These are phyloP conservation scores for Chelonus formosanus DNA, from an alignment of 2,888 invertebrate species.

Conservation along the genomic window DNA sequence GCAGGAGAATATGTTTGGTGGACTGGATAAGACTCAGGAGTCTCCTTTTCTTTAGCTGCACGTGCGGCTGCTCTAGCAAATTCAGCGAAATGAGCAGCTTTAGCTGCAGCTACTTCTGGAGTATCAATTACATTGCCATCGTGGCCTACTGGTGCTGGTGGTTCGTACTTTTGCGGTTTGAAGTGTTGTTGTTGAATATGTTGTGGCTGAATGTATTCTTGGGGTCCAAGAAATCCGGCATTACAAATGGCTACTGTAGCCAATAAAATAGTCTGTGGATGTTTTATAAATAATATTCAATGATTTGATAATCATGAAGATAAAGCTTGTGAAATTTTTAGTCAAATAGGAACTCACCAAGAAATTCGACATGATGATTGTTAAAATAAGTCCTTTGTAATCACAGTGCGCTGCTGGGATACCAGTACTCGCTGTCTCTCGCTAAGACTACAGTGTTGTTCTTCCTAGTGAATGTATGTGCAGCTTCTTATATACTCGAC, in stretches of 20 bases:
- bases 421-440: constrained; percentile 52
- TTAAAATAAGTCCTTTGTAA: constrained; percentile 19
- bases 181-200: constrained; percentile 19
- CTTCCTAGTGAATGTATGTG: constrained; percentile 59
- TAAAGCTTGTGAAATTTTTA: no score
- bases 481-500: constrained; percentile 60
- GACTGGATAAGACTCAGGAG: constrained; percentile 38
- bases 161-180: constrained; percentile 37
- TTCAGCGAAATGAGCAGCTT: constrained; percentile 63
- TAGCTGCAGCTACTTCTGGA: constrained; percentile 63
- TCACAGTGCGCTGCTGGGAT: constrained; percentile 50
- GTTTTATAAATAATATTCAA: no score
- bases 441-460: constrained; percentile 52
- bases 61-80: constrained; percentile 60
- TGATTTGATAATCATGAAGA: neutral
- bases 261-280: constrained; percentile 51
- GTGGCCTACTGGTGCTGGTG: constrained; percentile 61
- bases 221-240: constrained; percentile 50
- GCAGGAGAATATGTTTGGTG: constrained; percentile 38
- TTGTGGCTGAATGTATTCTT: constrained; percentile 43
- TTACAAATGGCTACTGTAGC: constrained; percentile 45
- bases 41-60: constrained; percentile 49
- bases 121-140: constrained; percentile 64
- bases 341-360: constrained; percentile 53
- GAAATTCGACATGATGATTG: constrained; percentile 52